Percentiles rank a stretch among this genome's conserved stretches.
phyloP scores from a whole-genome alignment of 2,113 vertebrate species.

The Arvicanthis niloticus region DNA sequence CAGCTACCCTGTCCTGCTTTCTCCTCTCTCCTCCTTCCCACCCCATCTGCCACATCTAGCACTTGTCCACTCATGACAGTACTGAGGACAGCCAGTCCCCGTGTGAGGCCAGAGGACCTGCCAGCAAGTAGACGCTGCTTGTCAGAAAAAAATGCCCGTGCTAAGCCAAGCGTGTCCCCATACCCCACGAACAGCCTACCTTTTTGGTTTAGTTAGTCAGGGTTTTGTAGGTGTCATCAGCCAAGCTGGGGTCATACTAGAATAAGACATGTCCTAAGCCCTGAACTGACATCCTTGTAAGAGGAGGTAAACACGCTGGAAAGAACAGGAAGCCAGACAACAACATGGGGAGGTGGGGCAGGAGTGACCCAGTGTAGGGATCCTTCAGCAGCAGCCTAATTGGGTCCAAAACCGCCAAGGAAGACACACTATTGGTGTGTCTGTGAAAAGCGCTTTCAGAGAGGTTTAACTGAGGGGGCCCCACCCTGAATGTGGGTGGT shows the following conservation, averaged over 20 bases:
- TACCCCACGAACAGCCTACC: neutral
- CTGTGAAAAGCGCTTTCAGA: neutral
- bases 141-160: neutral
- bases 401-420: neutral
- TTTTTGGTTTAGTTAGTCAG: too few relatives aligned
- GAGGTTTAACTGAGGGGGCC: neutral
- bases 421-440: neutral
- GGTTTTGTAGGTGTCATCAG: accelerated
- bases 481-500: neutral
- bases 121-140: accelerated
- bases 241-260: neutral
- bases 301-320: neutral
- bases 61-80: accelerated
- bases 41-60: neutral
- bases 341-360: accelerated
- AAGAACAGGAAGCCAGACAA: accelerated
- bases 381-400: neutral
- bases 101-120: neutral
- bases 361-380: accelerated
- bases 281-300: accelerated
- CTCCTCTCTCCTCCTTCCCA: accelerated
- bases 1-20: neutral
- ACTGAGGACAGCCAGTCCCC: accelerated
- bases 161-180: neutral
- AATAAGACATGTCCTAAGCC: accelerated